Percentiles rank a stretch among this genome's conserved stretches.
phyloP scores from a whole-genome alignment of 2,888 invertebrate genomes.

The Agelastica alni region DNA sequence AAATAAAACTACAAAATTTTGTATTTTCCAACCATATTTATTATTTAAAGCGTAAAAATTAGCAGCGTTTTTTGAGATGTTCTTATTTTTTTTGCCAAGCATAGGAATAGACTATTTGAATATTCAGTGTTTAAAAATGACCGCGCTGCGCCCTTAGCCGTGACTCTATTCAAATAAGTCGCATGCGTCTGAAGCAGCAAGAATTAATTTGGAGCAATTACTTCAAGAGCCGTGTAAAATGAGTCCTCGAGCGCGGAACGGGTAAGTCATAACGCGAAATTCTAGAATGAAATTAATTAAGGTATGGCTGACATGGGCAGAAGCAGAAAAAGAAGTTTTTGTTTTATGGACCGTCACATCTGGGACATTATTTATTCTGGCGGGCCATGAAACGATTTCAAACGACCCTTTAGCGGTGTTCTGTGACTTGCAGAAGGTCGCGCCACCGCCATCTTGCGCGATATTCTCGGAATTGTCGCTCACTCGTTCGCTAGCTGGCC shows the following conservation, averaged over 20 bases:
- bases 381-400: conserved; percentile 27
- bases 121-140: conserved; percentile 3
- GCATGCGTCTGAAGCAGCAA: conserved; percentile 20
- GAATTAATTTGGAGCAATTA: conserved; percentile 28
- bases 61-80: too few species aligned
- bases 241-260: conserved; percentile 25
- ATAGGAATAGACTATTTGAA: neutral
- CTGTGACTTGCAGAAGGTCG: conserved; percentile 16
- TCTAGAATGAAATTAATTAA: conserved; percentile 29
- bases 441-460: conserved; percentile 17
- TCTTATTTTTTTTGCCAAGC: too few species aligned
- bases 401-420: conserved; percentile 27
- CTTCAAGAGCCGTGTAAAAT: conserved; percentile 27
- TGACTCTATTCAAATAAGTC: conserved; percentile 15
- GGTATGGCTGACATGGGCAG: conserved; percentile 28
- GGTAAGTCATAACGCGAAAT: conserved; percentile 22
- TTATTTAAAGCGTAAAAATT: too few species aligned
- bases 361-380: conserved; percentile 29
- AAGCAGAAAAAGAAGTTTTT: conserved; percentile 29
- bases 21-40: too few species aligned
- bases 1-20: too few species aligned
- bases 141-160: neutral
- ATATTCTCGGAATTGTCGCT: conserved; percentile 16
- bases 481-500: conserved; percentile 5
- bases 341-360: conserved; percentile 29